Evolutionary conservation across 2,797 vertebrate species (phyloP).

Genomic region (Pseudomugil tenellus): DNA sequence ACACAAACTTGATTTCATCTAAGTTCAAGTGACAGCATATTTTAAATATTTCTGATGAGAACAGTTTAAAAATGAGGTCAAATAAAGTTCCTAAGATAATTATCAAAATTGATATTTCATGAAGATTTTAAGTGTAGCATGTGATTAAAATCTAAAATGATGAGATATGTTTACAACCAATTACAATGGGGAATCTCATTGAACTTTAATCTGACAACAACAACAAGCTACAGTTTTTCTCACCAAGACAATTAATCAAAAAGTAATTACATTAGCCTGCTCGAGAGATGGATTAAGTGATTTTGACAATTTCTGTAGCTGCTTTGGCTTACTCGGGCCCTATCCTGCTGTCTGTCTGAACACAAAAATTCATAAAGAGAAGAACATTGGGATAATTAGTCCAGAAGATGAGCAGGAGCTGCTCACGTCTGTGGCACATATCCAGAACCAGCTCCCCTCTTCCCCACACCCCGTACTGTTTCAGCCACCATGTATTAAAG

Average conservation of each 20-base stretch:
- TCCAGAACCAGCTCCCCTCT: conserved; percentile 55
- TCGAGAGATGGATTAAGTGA: conserved; percentile 71
- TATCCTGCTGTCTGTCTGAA: conserved; percentile 50
- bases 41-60: not conserved
- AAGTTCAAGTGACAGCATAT: not conserved
- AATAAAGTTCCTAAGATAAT: conserved; percentile 39
- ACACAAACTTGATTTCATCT: not conserved
- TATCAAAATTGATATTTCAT: conserved; percentile 59
- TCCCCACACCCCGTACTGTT: conserved; percentile 47
- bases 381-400: conserved; percentile 75
- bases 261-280: conserved; percentile 77
- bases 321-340: conserved; percentile 35
- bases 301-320: conserved; percentile 72
- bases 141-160: conserved; percentile 56
- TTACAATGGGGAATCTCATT: conserved; percentile 61
- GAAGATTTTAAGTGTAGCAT: conserved; percentile 50
- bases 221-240: conserved; percentile 27
- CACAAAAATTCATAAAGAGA: conserved; percentile 47
- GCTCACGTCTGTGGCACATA: conserved; percentile 54
- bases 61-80: conserved; percentile 10
- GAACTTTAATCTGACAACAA: conserved; percentile 72
- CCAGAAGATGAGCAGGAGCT: conserved; percentile 61
- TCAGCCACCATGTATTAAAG: conserved; percentile 71
- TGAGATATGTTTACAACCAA: conserved; percentile 62
- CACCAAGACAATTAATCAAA: conserved; percentile 75